Evolutionary conservation across 2,797 vertebrate genomes (phyloP).

Genomic region (Sylvia borin): DNA sequence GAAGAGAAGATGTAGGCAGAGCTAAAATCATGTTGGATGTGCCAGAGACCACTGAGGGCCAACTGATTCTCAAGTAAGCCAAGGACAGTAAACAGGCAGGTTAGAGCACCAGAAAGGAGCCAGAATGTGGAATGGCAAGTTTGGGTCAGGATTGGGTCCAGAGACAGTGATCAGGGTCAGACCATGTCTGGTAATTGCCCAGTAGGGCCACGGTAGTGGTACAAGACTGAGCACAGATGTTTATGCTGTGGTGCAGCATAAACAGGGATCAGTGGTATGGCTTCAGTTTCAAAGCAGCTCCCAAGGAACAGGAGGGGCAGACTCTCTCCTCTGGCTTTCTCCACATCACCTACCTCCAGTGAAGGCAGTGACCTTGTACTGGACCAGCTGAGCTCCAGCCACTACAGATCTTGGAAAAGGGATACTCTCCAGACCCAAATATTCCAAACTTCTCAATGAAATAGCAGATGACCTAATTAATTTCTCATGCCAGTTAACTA

Average conservation of each 20-base stretch:
- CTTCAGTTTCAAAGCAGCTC: not conserved
- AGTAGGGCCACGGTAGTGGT: not conserved
- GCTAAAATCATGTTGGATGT: not conserved
- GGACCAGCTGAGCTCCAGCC: not conserved
- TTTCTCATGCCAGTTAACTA: not conserved
- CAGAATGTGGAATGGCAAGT: not conserved
- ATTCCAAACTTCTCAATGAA: not conserved
- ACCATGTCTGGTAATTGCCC: not conserved
- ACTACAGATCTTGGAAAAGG: not conserved
- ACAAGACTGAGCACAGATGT: accelerated
- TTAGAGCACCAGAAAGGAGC: not conserved
- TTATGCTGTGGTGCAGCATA: not conserved
- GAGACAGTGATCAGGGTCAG: not conserved
- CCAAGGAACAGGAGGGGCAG: not conserved
- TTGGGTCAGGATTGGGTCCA: not conserved
- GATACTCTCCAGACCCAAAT: not conserved
- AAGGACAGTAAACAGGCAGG: not conserved
- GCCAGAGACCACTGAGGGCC: not conserved
- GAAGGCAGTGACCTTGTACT: not conserved
- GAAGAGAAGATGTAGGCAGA: not conserved
- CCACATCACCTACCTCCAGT: not conserved
- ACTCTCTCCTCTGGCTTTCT: not conserved
- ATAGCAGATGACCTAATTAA: not conserved
- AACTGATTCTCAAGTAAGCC: not conserved
- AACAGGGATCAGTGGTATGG: accelerated